Base-by-base conservation (phyloP, 2,797 vertebrate species). In the Anas bernieri region DNA sequence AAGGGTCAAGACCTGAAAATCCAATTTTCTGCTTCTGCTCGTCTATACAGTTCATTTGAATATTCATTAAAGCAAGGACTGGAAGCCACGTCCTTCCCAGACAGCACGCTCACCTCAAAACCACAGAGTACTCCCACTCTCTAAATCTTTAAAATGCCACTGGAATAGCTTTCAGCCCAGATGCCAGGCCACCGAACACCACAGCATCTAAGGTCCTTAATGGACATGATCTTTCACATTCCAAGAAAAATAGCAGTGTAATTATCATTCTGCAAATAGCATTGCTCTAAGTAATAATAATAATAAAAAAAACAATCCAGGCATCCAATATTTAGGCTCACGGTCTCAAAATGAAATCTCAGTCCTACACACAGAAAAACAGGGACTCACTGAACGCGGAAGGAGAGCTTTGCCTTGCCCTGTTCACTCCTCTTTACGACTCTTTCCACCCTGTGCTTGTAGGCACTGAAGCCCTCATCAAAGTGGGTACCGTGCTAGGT, bases 141-240 rank as follows among this genome's bases (percentile, higher is more conserved):
- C 59, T 46, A 26, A 33, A 69, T 66, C 70, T 76, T 25, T 62
- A 73, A 83, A 88, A 90, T 63, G 26, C 33, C 67, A 39, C 35
- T 62, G 45, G 62, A 66, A 5, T 35, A 79, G 84, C 55, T 91
- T 86, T 30, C 69, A 58, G 30, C 67, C 37, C 70, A 73, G 63
- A 66, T 1, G 2, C 23, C 30, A 31, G 9, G 58, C 31, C 54
- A 58, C n/a, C 50, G 37, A 76, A 73, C n/a, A 86, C 23, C 88
- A 79, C 25, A 52, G 63, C 1, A 0, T 55, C 59, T 25, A 35
- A 73, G 16, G 41, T 43, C 74, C 39, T 70, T 82, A 52, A 69
- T 0, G 0, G 43, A 86, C 7, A 0, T 39, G 12, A 35, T 39
- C 59, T 88, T 73, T 28, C 17, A 56, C 0, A 5, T 52, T 73